phyloP scores from a whole-genome alignment of 2,888 invertebrate species.

The Lumbricus terrestris region DNA sequence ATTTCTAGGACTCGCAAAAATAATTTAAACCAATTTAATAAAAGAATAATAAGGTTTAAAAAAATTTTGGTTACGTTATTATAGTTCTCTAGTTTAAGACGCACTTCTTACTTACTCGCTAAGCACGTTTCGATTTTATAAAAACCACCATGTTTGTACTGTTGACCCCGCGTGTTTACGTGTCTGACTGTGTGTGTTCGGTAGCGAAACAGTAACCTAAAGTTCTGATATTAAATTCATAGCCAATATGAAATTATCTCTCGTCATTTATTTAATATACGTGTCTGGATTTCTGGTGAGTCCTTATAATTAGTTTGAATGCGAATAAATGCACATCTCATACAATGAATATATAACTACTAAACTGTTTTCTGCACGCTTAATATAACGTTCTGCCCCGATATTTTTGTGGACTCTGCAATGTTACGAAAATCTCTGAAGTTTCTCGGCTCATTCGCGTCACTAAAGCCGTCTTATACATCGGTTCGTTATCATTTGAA shows the following conservation, averaged over 20 bases:
- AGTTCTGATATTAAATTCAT: background rate
- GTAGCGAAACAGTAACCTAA: no score
- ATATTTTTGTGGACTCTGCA: background rate
- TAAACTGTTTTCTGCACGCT: background rate
- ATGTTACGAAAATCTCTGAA: no score
- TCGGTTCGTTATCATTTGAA: no score
- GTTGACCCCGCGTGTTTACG: background rate
- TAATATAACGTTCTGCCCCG: no score
- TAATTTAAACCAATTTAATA: no score
- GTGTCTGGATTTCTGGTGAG: constrained; percentile 26
- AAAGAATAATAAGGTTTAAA: background rate
- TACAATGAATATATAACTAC: background rate
- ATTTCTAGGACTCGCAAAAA: no score
- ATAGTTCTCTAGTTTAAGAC: background rate
- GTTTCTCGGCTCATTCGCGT: no score
- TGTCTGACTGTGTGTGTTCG: no score
- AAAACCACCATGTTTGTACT: background rate
- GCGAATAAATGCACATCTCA: background rate
- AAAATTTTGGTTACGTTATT: background rate
- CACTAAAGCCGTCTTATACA: no score
- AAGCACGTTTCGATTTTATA: background rate
- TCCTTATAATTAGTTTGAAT: background rate
- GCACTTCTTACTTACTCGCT: background rate
- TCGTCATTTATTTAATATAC: constrained; percentile 15
- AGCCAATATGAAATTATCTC: background rate